phyloP scores from a whole-genome alignment of 2,113 vertebrate genomes.

The Phoenicopterus ruber region DNA sequence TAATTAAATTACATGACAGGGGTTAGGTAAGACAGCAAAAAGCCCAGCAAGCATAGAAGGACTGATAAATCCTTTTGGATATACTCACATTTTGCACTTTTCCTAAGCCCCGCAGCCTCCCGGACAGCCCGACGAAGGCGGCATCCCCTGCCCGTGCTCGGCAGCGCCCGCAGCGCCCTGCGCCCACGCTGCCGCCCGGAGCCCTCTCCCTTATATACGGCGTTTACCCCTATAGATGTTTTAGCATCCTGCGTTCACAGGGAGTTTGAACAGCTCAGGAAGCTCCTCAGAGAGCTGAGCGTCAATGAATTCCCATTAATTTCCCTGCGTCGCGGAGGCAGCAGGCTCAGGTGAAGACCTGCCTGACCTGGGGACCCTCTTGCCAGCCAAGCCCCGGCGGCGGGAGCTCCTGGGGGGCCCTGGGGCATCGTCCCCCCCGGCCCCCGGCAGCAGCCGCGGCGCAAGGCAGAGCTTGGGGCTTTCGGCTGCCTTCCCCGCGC shows the following conservation, averaged over 20 bases:
- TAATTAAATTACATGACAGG: slow-evolving; percentile 45
- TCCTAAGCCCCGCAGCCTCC: neutral
- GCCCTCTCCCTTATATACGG: neutral
- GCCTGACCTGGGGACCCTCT: neutral
- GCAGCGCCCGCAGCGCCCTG: fast-evolving
- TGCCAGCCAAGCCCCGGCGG: fast-evolving
- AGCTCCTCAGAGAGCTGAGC: neutral
- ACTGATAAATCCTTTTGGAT: neutral
- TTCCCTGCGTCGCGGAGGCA: neutral
- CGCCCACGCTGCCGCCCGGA: neutral
- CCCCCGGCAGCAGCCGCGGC: fast-evolving
- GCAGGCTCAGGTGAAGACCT: neutral
- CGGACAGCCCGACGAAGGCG: no score
- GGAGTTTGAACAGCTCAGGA: neutral
- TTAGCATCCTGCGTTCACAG: neutral
- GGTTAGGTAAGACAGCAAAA: slow-evolving; percentile 35
- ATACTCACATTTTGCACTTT: neutral
- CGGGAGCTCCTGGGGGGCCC: neutral
- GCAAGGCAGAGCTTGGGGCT: neutral
- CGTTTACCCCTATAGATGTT: neutral
- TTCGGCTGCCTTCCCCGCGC: fast-evolving
- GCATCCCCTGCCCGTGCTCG: neutral
- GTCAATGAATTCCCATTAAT: neutral
- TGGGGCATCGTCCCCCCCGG: no score
- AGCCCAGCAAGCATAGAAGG: neutral